These are phyloP conservation scores for Nasua narica DNA, from an alignment of 2,797 vertebrate genomes.

Conservation along the genomic window DNA sequence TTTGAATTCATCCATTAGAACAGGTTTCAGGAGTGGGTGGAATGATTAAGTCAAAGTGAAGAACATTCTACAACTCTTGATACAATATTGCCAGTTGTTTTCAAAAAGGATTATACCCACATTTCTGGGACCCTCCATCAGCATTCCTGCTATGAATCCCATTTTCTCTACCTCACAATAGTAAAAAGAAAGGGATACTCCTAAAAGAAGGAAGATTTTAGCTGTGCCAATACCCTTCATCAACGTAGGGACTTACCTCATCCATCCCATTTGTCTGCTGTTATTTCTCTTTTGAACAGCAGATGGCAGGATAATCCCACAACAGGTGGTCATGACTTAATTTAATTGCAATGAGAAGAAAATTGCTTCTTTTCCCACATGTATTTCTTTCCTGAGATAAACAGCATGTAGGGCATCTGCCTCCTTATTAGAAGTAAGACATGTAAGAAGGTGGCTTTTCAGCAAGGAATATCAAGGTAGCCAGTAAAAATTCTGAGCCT, in stretches of 20 bases:
- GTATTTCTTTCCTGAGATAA: slow-evolving; percentile 67
- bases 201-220: slow-evolving; percentile 35
- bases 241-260: not conserved
- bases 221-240: not conserved
- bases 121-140: not conserved
- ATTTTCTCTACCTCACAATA: not conserved
- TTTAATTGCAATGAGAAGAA: slow-evolving; percentile 69
- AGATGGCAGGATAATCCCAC: slow-evolving; percentile 83
- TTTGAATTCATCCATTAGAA: not conserved
- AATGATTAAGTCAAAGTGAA: not conserved
- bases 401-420: slow-evolving; percentile 61
- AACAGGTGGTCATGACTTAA: slow-evolving; percentile 77
- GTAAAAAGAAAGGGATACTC: not conserved
- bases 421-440: slow-evolving; percentile 40
- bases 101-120: not conserved
- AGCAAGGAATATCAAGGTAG: not conserved
- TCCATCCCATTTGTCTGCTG: slow-evolving; percentile 47
- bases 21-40: not conserved
- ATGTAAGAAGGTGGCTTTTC: slow-evolving; percentile 44
- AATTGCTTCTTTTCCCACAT: slow-evolving; percentile 72
- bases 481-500: slow-evolving; percentile 31
- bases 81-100: not conserved
- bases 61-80: not conserved
- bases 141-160: not conserved
- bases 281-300: slow-evolving; percentile 79